phyloP scores from a whole-genome alignment of 1,140 invertebrate species.

The Chironomus tepperi region DNA sequence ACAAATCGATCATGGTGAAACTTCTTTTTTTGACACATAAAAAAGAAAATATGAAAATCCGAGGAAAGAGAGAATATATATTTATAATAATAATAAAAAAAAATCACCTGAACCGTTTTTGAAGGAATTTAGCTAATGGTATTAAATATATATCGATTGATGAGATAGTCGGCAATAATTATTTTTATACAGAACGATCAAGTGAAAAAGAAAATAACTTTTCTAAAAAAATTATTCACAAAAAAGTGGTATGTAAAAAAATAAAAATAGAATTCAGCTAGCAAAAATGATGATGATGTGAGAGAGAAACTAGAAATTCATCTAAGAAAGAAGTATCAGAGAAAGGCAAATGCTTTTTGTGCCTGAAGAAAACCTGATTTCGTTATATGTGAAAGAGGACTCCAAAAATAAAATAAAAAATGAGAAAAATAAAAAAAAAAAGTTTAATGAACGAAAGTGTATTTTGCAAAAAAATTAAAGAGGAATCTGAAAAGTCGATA shows the following conservation, averaged over 20 bases:
- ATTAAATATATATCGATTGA: neutral
- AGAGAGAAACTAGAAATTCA: slow-evolving; percentile 6
- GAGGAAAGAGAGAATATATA: neutral
- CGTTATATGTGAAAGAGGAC: neutral
- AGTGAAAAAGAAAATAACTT: neutral
- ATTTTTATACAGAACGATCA: neutral
- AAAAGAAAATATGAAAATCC: neutral
- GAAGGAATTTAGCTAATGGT: too few relatives aligned
- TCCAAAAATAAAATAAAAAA: neutral
- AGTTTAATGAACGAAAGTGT: slow-evolving; percentile 8
- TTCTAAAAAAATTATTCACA: slow-evolving; percentile 8
- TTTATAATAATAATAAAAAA: neutral
- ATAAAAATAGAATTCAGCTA: neutral
- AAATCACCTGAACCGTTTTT: neutral
- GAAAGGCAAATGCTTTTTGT: neutral
- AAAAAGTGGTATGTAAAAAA: neutral
- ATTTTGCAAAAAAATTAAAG: neutral
- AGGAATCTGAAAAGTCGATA: neutral
- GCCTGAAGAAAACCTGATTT: slow-evolving; percentile 4
- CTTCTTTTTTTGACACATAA: neutral
- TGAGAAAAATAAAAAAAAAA: neutral
- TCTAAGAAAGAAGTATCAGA: slow-evolving; percentile 2
- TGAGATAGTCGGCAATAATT: neutral
- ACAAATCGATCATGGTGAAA: neutral
- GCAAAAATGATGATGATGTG: slow-evolving; percentile 2